These are phyloP conservation scores for Chiridota heheva DNA, from an alignment of 35 echinoderm and acorn worm genomes.

Conservation along the genomic window DNA sequence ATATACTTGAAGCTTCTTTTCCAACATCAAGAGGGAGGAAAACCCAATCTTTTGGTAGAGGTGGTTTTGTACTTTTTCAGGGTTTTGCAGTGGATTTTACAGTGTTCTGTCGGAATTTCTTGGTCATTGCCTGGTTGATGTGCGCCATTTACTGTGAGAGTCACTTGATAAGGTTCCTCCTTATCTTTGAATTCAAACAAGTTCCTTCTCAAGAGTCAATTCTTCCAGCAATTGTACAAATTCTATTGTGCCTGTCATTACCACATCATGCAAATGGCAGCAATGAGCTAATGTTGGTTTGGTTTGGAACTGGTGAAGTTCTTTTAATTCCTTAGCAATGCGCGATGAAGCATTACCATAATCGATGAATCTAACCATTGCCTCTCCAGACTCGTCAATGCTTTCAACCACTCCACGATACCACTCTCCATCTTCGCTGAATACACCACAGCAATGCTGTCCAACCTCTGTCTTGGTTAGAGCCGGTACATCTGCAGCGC, in stretches of 20 bases:
- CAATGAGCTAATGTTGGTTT: slow-evolving; percentile 18
- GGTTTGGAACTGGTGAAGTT: background rate
- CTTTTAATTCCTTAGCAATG: slow-evolving; percentile 1
- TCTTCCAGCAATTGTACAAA: slow-evolving; percentile 18
- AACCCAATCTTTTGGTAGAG: slow-evolving; percentile 5
- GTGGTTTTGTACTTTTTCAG: background rate
- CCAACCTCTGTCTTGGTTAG: background rate
- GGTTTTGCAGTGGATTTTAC: background rate
- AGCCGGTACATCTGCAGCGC: background rate
- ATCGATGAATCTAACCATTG: slow-evolving; percentile 41
- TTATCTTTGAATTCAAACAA: slow-evolving; percentile 25
- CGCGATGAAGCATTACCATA: slow-evolving; percentile 36
- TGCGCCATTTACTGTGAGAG: slow-evolving; percentile 33
- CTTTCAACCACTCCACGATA: slow-evolving; percentile 56
- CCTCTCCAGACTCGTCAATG: slow-evolving; percentile 21
- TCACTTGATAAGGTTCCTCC: slow-evolving; percentile 25
- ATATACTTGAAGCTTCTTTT: slow-evolving; percentile 40
- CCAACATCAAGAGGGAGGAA: slow-evolving; percentile 18
- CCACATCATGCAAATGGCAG: slow-evolving; percentile 29
- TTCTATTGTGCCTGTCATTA: slow-evolving; percentile 1
- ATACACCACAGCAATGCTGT: slow-evolving; percentile 51
- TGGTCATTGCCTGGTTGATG: slow-evolving; percentile 9
- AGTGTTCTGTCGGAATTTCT: slow-evolving; percentile 34
- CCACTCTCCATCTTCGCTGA: slow-evolving; percentile 61
- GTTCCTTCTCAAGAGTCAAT: slow-evolving; percentile 36